A percentile compares a stretch with the other conserved stretches of the same genome.
Conservation (phyloP, 2,113 vertebrate species). For the Oenanthe melanoleuca region DNA sequence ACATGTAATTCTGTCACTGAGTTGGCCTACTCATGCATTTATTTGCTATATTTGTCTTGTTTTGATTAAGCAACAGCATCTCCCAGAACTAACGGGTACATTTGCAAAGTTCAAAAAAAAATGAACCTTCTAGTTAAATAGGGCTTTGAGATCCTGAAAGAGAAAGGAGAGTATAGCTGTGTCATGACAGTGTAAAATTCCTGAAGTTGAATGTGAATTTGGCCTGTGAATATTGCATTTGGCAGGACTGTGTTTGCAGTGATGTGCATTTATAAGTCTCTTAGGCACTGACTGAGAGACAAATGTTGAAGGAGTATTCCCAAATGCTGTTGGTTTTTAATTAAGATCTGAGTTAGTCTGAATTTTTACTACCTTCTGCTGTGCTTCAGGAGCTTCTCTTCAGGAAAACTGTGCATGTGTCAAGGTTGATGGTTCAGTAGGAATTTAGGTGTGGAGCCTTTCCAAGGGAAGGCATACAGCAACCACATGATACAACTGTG, state of each 20-base stretch:
- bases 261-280: background rate
- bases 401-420: background rate
- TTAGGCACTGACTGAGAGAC: background rate
- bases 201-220: background rate
- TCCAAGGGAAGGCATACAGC: background rate
- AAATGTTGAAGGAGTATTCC: background rate
- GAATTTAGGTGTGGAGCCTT: background rate
- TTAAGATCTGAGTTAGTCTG: background rate
- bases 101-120: background rate
- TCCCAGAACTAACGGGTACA: background rate
- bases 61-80: background rate
- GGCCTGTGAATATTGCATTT: background rate
- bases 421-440: background rate
- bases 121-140: background rate
- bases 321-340: background rate
- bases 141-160: background rate
- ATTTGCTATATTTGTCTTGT: background rate
- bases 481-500: fast-evolving
- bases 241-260: background rate
- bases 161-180: background rate
- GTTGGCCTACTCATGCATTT: background rate
- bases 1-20: background rate
- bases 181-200: background rate
- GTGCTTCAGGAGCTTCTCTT: background rate
- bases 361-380: background rate